These are phyloP conservation scores for Leptestheria dahalacensis DNA, from an alignment of 1,140 invertebrate genomes.

Conservation along the genomic window DNA sequence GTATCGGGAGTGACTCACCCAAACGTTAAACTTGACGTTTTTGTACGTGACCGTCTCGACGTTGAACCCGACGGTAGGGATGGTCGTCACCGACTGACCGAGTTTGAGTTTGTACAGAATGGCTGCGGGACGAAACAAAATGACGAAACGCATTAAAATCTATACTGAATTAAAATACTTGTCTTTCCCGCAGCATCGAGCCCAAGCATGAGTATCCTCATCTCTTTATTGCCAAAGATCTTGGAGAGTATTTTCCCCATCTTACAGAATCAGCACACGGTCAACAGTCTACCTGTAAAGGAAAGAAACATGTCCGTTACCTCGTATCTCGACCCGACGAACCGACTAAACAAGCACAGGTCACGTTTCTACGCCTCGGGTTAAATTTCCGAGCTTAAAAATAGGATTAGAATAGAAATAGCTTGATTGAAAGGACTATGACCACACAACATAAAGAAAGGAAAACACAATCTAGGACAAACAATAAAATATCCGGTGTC, in stretches of 20 bases:
- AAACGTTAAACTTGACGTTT: constrained; percentile 99
- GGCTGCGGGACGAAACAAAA: constrained; percentile 37
- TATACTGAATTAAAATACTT: constrained; percentile 36
- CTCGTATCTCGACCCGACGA: no score
- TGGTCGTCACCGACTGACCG: constrained; percentile 91
- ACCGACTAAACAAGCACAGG: no score
- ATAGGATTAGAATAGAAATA: no score
- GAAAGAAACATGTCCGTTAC: no score
- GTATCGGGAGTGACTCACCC: constrained; percentile 58
- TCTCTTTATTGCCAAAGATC: constrained; percentile 99
- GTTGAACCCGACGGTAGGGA: constrained; percentile 98
- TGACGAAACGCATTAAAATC: neutral
- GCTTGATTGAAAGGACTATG: no score
- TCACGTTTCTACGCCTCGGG: no score
- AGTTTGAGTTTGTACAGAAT: constrained; percentile 96
- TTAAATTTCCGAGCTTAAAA: no score
- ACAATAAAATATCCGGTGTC: neutral
- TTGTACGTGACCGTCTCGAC: constrained; percentile 99
- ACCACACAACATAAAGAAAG: neutral
- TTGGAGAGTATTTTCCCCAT: constrained; percentile 99
- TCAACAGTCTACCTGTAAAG: no score
- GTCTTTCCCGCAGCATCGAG: constrained; percentile 97
- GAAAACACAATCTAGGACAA: neutral
- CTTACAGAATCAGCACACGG: no score
- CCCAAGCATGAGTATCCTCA: constrained; percentile 97